Percentiles rank a stretch among this genome's conserved stretches.
phyloP scores from a whole-genome alignment of 2,113 vertebrate genomes.

The Pelmatolapia mariae region DNA sequence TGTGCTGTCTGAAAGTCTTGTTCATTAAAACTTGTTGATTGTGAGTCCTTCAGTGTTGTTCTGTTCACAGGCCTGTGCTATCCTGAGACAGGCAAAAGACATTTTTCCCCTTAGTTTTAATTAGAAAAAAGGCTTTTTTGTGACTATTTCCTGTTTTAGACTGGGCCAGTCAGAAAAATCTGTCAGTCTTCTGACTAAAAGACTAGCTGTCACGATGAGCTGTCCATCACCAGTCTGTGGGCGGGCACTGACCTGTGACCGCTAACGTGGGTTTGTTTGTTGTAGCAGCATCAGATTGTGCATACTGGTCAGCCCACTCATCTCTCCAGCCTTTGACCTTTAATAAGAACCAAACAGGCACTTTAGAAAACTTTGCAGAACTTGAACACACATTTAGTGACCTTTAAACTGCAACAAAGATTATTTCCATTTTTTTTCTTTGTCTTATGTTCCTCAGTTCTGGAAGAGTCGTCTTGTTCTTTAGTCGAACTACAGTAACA shows the following conservation, averaged over 20 bases:
- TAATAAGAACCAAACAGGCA: not conserved
- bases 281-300: not conserved
- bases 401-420: not conserved
- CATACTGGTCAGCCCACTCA: not conserved
- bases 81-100: not conserved
- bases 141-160: not conserved
- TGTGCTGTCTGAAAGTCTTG: fast-evolving
- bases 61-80: not conserved
- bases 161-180: not conserved
- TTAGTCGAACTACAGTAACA: not conserved
- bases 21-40: not conserved
- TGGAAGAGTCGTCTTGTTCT: fast-evolving
- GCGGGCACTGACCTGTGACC: not conserved
- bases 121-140: not conserved
- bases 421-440: not conserved
- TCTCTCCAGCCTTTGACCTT: not conserved
- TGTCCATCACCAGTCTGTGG: not conserved
- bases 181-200: not conserved
- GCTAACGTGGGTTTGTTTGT: not conserved
- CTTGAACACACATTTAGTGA: not conserved
- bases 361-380: not conserved
- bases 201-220: not conserved
- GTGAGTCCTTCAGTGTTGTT: not conserved
- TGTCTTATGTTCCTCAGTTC: not conserved
- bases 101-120: not conserved